Evolutionary conservation across 2,888 invertebrate genomes (phyloP), one percentile per base, ranked within the genome.

Genomic region (Drosophila borealis): DNA sequence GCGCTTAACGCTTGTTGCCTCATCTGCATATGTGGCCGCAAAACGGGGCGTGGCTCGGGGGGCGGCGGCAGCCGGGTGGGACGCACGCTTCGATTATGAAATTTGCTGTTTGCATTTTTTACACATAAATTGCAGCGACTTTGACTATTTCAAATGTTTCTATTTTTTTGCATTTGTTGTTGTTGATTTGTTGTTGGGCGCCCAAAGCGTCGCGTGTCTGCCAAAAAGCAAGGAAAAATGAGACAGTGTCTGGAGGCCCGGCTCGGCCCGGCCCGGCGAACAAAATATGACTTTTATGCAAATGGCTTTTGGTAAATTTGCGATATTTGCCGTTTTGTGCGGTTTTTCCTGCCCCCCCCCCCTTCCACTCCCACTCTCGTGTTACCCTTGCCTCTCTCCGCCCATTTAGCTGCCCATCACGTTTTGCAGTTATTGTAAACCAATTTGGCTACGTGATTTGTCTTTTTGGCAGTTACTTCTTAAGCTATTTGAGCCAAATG

Each of bases 271-370:
- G 79, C 55, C 17, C 62, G 70, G 79, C 71, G 11, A 46, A 34
- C 45, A 65, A 88, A 84, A 84, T 88, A 86, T 86, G 83, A 88
- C 75, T 88, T 86, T 84, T 84, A 84, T 84, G 88, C 88, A 84
- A 84, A 84, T 84, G 80, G 75, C 80, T 74, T 81, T 70, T 64
- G 83, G 83, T 68, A 77, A 88, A 88, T 88, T 85, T 80, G 80
- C 71, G 67, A 80, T 68, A 62, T 78, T 48, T 68, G 73, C 56
- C 60, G 59, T 63, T 68, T 65, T 19, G n/a, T 14, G 33, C 44
- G 54, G 42, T 41, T 70, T 68, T 77, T 71, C 63, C 67, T 65
- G 57, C 63, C 69, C 54, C 54, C 63, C 53, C 50, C 10, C 2
- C n/a, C 11, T 19, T 9, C 13, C 33, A 8, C 4, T 17, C 5